Evolutionary conservation across 2,888 invertebrate species (phyloP).

Genomic region (Taenaris catops): DNA sequence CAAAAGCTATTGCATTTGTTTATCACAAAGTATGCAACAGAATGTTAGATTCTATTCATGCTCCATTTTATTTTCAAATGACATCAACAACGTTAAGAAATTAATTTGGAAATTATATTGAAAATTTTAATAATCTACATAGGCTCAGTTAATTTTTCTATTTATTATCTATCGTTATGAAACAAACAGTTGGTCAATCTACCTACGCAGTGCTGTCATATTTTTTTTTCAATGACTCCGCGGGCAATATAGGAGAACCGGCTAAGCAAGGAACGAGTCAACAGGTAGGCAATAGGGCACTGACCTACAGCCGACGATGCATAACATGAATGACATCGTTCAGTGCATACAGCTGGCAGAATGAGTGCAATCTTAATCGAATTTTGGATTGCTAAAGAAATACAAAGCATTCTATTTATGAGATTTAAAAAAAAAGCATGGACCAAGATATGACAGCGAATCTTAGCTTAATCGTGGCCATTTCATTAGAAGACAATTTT

Average conservation of each 20-base stretch:
- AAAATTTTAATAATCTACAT: no score
- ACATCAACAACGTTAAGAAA: neutral
- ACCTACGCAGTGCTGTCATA: slow-evolving; percentile 37
- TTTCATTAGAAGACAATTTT: no score
- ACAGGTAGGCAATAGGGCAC: slow-evolving; percentile 74
- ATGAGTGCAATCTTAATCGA: slow-evolving; percentile 22
- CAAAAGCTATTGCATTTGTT: neutral
- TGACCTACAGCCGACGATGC: slow-evolving; percentile 64
- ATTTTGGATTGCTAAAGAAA: no score
- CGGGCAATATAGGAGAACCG: slow-evolving; percentile 54
- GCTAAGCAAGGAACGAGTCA: slow-evolving; percentile 59
- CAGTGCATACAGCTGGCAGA: slow-evolving; percentile 39
- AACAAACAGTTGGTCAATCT: slow-evolving; percentile 12
- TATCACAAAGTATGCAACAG: no score
- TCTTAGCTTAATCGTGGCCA: no score
- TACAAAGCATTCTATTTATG: no score
- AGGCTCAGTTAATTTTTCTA: no score
- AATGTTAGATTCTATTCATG: no score
- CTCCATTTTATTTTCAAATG: neutral
- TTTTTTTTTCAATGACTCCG: slow-evolving; percentile 33
- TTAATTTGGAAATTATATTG: neutral
- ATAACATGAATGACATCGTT: slow-evolving; percentile 55
- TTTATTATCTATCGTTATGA: slow-evolving; percentile 2
- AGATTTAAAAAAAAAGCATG: no score
- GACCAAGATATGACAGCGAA: no score